Evolutionary conservation across 2,797 vertebrate genomes (phyloP), one percentile per base, ranked within the genome.

Genomic region (Euphonia xanthogaster): DNA sequence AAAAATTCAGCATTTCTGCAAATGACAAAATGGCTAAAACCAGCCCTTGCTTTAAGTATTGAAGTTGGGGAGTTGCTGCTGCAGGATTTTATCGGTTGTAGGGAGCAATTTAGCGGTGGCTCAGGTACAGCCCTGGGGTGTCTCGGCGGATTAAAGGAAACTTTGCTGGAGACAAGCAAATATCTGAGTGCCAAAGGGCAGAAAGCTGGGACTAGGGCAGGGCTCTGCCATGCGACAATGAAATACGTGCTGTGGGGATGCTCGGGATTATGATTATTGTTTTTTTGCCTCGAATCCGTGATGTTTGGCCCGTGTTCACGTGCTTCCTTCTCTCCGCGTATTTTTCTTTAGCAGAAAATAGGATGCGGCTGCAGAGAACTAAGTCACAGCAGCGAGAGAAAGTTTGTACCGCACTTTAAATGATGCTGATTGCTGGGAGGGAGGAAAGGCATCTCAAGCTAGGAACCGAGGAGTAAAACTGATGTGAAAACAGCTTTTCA

Each of bases 401-500:
- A 97, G 95, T 96, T 96, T 80, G 76, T 86, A 53, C 85, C 12
- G 65, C 72, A 23, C 89, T 92, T 89, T 74, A 88, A 63, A 44
- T 22, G 87, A 74, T 86, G 82, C 73, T 96, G 81, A 53, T 61
- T 44, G 40, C 90, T 87, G 86, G 51, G 75, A 93, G 61, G 58
- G 57, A 94, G 40, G 79, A 61, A 89, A 93, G 76, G 31, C 80
- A 82, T 84, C 86, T 72, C 63, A 87, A 76, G 55, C 83, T 90
- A 95, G 84, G 85, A 94, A 75, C 81, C 61, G 86, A 94, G 88
- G 66, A 39, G 82, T 33, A 92, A 76, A 90, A 91, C 92, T 92
- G 95, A 95, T 74, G 86, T 67, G 80, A 90, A 96, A 97, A 94
- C 92, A 93, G 86, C 93, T 97, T 97, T 97, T 96, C 93, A 83